phyloP scores from a whole-genome alignment of 2,113 vertebrate species.

The Lophius piscatorius region DNA sequence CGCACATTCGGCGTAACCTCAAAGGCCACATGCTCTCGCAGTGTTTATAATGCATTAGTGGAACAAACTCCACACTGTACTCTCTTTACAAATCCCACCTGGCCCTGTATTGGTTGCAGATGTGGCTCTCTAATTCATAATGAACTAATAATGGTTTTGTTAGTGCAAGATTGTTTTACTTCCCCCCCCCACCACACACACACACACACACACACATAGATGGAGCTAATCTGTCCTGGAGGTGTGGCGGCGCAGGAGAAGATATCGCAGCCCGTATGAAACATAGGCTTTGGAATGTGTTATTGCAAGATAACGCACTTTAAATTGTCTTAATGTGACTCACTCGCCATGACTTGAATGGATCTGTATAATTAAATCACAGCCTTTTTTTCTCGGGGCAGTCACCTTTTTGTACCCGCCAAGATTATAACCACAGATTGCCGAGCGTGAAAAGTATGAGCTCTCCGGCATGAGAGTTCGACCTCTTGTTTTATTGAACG shows the following conservation, averaged over 20 bases:
- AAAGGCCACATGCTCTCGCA: constrained; percentile 67
- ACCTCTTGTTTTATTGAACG: constrained; percentile 27
- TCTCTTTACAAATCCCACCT: constrained; percentile 78
- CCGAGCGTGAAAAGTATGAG: background rate
- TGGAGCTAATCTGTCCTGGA: constrained; percentile 90
- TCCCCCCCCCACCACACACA: constrained; percentile 63
- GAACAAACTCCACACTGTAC: constrained; percentile 81
- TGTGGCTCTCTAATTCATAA: constrained; percentile 92
- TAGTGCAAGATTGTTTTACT: constrained; percentile 80
- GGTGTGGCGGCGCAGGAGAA: constrained; percentile 88
- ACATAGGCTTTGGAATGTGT: constrained; percentile 86
- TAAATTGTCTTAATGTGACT: constrained; percentile 87
- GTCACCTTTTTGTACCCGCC: constrained; percentile 84
- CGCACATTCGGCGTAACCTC: constrained; percentile 77
- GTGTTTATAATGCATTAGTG: constrained; percentile 81
- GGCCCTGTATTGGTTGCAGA: constrained; percentile 86
- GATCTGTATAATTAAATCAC: constrained; percentile 90
- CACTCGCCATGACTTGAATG: constrained; percentile 76
- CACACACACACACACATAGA: constrained; percentile 84
- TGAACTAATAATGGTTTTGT: constrained; percentile 90
- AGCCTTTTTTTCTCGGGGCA: constrained; percentile 80
- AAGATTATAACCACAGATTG: constrained; percentile 74
- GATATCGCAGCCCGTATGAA: constrained; percentile 89
- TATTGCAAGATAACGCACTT: constrained; percentile 46
- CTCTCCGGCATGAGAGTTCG: constrained; percentile 25